phyloP scores from a whole-genome alignment of 2,888 invertebrate species.

The Desoria tigrina region DNA sequence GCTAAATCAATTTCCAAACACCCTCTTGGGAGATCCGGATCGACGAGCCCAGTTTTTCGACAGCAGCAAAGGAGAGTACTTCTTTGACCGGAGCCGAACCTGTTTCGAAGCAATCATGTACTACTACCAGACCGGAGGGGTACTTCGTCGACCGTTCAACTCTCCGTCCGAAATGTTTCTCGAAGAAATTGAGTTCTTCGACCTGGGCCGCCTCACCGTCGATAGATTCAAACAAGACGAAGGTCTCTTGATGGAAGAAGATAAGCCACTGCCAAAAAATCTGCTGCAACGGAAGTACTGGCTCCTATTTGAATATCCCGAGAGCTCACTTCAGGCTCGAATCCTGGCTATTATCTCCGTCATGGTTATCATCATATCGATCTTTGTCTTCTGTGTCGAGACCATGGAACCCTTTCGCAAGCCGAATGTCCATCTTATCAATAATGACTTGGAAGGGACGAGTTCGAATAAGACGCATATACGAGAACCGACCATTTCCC shows the following conservation, averaged over 20 bases:
- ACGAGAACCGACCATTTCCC: no score
- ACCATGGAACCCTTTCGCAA: constrained; percentile 37
- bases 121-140: constrained; percentile 45
- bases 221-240: constrained; percentile 29
- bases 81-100: constrained; percentile 42
- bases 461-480: no score
- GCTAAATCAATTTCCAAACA: constrained; percentile 33
- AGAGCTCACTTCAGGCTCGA: constrained; percentile 38
- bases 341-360: constrained; percentile 42
- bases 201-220: constrained; percentile 31
- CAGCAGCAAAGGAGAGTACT: constrained; percentile 27
- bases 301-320: constrained; percentile 49
- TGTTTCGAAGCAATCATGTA: constrained; percentile 47
- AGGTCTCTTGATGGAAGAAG: constrained; percentile 29
- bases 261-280: constrained; percentile 30
- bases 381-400: constrained; percentile 43
- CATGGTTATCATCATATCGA: constrained; percentile 40
- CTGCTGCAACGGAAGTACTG: constrained; percentile 47
- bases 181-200: constrained; percentile 46
- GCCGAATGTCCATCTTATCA: no score
- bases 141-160: constrained; percentile 31
- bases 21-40: constrained; percentile 34
- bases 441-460: no score
- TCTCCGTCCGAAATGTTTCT: constrained; percentile 39
- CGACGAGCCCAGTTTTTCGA: constrained; percentile 37